A percentile compares a stretch with the other conserved stretches of the same genome.
Conservation (phyloP, 2,113 vertebrate genomes). For the Perccottus glenii region DNA sequence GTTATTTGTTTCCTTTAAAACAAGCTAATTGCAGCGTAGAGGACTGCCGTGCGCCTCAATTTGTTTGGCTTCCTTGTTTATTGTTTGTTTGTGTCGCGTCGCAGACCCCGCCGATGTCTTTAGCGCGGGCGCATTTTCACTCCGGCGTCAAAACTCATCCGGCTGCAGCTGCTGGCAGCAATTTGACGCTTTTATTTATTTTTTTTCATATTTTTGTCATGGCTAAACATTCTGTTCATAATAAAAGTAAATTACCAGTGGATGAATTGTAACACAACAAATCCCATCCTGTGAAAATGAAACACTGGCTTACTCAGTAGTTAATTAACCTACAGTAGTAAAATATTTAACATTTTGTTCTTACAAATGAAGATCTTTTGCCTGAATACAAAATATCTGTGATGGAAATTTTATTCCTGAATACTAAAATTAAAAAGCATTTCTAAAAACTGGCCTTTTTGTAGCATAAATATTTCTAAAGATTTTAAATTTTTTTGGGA, state of each 20-base stretch:
- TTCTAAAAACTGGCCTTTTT: no score
- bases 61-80: conserved; percentile 64
- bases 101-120: conserved; percentile 65
- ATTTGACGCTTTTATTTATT: conserved; percentile 51
- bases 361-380: background rate
- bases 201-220: background rate
- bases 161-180: conserved; percentile 59
- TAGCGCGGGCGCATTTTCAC: conserved; percentile 66
- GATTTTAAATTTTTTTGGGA: no score
- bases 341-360: no score
- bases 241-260: conserved; percentile 31
- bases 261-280: conserved; percentile 17
- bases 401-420: no score
- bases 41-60: conserved; percentile 27
- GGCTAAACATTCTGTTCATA: background rate
- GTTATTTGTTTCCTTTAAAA: conserved; percentile 79
- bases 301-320: no score
- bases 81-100: conserved; percentile 70
- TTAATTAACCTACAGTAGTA: no score
- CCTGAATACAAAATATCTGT: background rate
- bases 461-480: no score
- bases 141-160: conserved; percentile 47
- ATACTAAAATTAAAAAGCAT: no score
- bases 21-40: conserved; percentile 75
- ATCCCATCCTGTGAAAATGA: conserved; percentile 5